phyloP scores from a whole-genome alignment of 2,113 vertebrate genomes.

The Physeter macrocephalus region DNA sequence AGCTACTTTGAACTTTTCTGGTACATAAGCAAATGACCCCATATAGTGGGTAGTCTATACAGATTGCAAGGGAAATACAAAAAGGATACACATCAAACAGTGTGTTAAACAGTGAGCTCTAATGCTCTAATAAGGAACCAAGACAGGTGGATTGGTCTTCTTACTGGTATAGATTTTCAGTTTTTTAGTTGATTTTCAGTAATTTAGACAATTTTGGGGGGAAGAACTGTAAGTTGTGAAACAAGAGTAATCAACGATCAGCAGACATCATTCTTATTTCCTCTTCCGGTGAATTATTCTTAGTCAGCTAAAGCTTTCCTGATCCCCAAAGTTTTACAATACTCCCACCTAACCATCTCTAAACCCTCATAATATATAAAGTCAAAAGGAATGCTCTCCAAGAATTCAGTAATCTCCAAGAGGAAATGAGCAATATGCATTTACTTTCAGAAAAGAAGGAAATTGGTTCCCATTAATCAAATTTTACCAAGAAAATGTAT shows the following conservation, averaged over 20 bases:
- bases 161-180: neutral
- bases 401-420: conserved; percentile 12
- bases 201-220: neutral
- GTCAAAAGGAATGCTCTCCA: neutral
- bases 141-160: neutral
- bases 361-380: neutral
- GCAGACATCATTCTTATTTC: neutral
- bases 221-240: neutral
- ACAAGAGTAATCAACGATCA: neutral
- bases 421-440: conserved; percentile 33
- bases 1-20: neutral
- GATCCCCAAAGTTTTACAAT: neutral
- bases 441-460: neutral
- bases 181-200: neutral
- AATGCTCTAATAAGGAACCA: neutral
- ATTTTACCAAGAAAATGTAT: conserved; percentile 43
- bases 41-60: neutral
- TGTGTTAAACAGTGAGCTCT: neutral
- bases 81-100: neutral
- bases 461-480: conserved; percentile 36
- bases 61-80: neutral
- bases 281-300: neutral
- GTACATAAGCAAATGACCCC: neutral
- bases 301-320: neutral
- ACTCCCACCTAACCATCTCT: neutral